A percentile compares a stretch with the other conserved stretches of the same genome.
These are phyloP conservation scores for Pseudochaenichthys georgianus DNA, from an alignment of 2,797 vertebrate genomes.

Conservation along the genomic window DNA sequence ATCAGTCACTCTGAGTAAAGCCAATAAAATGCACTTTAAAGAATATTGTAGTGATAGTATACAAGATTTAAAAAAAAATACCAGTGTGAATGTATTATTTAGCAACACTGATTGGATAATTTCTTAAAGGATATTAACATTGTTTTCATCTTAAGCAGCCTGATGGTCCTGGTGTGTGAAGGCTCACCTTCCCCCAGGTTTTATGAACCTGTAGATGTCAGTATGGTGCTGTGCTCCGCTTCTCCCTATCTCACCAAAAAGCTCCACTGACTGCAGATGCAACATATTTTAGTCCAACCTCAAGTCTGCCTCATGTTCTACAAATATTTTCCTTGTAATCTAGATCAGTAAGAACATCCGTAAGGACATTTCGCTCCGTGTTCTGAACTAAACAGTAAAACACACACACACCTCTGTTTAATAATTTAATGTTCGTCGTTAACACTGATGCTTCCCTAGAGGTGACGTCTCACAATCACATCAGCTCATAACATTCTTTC, in stretches of 20 bases:
- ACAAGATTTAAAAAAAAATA: slow-evolving; percentile 3
- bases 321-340: slow-evolving; percentile 88
- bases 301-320: slow-evolving; percentile 82
- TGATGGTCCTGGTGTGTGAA: background rate
- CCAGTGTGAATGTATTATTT: background rate
- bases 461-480: slow-evolving; percentile 38
- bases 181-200: slow-evolving; percentile 71
- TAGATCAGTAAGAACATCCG: slow-evolving; percentile 81
- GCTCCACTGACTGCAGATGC: slow-evolving; percentile 76
- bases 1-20: background rate
- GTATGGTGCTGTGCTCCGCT: slow-evolving; percentile 77
- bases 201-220: slow-evolving; percentile 87
- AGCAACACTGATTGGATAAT: background rate
- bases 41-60: background rate
- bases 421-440: slow-evolving; percentile 70
- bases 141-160: background rate
- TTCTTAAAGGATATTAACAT: fast-evolving
- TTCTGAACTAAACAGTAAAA: slow-evolving; percentile 54
- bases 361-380: slow-evolving; percentile 72
- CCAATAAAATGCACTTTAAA: background rate
- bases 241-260: slow-evolving; percentile 66
- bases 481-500: slow-evolving; percentile 17
- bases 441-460: slow-evolving; percentile 60
- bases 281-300: slow-evolving; percentile 80
- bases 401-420: slow-evolving; percentile 52